Conservation (phyloP, 2,797 vertebrate species). For the Cuniculus paca region DNA sequence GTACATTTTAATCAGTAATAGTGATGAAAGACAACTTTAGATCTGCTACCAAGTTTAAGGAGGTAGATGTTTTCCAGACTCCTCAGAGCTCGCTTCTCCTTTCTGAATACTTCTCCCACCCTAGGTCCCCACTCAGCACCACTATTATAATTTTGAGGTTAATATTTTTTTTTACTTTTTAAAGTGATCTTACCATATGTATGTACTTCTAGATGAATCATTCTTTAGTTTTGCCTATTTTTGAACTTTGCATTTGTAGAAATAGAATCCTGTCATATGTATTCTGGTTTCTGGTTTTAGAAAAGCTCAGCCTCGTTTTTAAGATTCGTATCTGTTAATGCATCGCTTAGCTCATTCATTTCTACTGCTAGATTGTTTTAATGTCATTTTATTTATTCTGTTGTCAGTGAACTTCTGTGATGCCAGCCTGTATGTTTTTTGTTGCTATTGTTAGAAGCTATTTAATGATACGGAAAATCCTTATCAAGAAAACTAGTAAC, state of each 20-base stretch:
- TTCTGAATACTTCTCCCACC: background rate
- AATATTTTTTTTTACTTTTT: slow-evolving; percentile 39
- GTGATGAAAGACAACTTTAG: slow-evolving; percentile 14
- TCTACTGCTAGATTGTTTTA: slow-evolving; percentile 33
- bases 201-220: background rate
- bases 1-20: background rate
- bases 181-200: background rate
- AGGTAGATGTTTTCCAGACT: background rate
- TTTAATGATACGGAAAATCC: slow-evolving; percentile 36
- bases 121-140: background rate
- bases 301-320: slow-evolving; percentile 10
- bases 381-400: background rate
- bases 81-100: background rate
- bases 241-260: slow-evolving; percentile 28
- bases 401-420: background rate
- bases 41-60: slow-evolving; percentile 11
- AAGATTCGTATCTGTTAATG: background rate
- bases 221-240: slow-evolving; percentile 28
- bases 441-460: background rate
- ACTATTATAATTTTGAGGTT: background rate
- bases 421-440: background rate
- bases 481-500: slow-evolving; percentile 46
- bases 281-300: background rate
- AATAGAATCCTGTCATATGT: background rate
- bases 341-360: slow-evolving; percentile 29